Evolutionary conservation across 2,113 vertebrate species (phyloP), one percentile per base, ranked within the genome.

Genomic region (Xyliphius kryptos): DNA sequence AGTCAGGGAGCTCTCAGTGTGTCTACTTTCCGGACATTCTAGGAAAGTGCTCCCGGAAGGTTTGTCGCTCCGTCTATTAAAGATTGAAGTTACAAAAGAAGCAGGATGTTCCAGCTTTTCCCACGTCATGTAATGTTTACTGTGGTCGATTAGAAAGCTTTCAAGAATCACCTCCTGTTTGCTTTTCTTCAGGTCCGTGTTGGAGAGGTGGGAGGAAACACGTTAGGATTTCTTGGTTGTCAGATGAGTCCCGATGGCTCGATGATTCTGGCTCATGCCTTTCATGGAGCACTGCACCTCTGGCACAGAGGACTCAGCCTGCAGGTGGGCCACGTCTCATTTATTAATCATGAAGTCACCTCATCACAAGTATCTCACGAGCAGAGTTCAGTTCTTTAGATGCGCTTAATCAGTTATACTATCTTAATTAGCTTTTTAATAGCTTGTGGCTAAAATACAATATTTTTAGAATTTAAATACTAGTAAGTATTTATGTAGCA

Each of bases 171-270:
- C 37, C 16, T 17, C 15, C 15, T 49, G 14, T 15, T 21, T 47
- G 21, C 56, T 51, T 52, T 7, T 61, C 26, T 41, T 15, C 55
- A 99, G 96, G 91, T 99, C 54, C 94, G 94, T 41, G 91, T 99
- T 6, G 95, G 96, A 57, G 96, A 97, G 86, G 94, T 98, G 8
- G 95, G 96, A 72, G 94, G 95, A 71, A 98, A 95, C 81, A 99
- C 94, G 1, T 81, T 98, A 77, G 96, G 96, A 54, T 99, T 98
- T 86, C 91, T 90, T 43, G 92, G 92, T 70, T 94, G 94, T 76
- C 94, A 95, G 65, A 93, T 97, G 83, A 93, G 83, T 72, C 90
- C 91, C 1, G 89, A 97, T 68, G 91, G 91, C 38, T 89, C 86
- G 6, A 90, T 90, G 92, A 91, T 99, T 16, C 1, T 95, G 15